Conservation (phyloP, 2,113 vertebrate genomes). For the Entelurus aequoreus region DNA sequence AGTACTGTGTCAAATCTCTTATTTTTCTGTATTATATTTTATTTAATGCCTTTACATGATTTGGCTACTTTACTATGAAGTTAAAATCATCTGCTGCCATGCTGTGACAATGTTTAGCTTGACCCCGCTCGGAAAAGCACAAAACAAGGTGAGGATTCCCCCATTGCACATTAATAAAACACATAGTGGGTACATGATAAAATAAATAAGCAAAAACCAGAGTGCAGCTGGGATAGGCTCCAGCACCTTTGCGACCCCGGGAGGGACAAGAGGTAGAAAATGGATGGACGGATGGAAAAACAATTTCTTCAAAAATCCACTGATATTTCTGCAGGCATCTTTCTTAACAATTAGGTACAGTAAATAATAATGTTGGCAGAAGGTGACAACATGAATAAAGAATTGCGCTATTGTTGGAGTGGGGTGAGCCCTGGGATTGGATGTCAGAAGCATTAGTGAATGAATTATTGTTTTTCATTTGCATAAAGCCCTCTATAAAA, state of each 20-base stretch:
- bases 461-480: conserved; percentile 31
- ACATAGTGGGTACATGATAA: background rate
- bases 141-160: conserved; percentile 48
- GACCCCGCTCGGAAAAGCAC: background rate
- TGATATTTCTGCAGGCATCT: background rate
- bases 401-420: no score
- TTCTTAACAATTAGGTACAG: background rate
- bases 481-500: conserved; percentile 20
- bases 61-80: conserved; percentile 11
- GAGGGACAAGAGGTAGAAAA: no score
- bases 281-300: no score
- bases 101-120: background rate
- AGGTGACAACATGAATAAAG: background rate
- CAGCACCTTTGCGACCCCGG: no score
- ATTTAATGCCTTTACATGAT: no score
- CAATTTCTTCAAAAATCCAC: background rate
- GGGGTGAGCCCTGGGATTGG: background rate
- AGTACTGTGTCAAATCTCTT: no score
- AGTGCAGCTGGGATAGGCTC: no score
- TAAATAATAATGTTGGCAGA: background rate
- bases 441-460: conserved; percentile 4
- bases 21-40: no score
- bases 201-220: no score
- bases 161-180: background rate
- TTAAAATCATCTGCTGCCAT: background rate